Evolutionary conservation across 2,888 invertebrate genomes (phyloP), one percentile per base, ranked within the genome.

Genomic region (Cataglyphis livida): DNA sequence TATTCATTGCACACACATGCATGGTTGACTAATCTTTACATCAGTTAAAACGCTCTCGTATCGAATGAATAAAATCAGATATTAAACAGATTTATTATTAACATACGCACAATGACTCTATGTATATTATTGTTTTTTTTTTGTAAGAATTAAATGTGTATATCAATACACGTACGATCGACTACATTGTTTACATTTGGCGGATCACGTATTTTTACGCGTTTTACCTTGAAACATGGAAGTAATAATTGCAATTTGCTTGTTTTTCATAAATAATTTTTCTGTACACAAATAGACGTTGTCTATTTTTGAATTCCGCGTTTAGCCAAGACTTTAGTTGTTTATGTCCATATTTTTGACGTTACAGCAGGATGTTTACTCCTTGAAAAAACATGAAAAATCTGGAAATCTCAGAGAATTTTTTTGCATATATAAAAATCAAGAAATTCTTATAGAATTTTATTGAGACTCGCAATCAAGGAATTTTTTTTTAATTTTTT

Each of bases 81-180:
- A 18, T 48, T 48, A 18, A 48, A 44, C 0, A 4, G 6, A 59
- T 25, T 25, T 6, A 59, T 25, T 6, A 59, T 41, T 12, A 18
- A 28, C 18, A 38, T 18, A 12, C 51, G 32, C 7, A 10, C 15
- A 32, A 12, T 15, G 41, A 21, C 38, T 25, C 3, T 18, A 9
- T 28, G 28, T 28, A 28, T 9, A 15, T 61, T 61, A 44, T 61
- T 61, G n/a, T 3, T 73, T 51, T 3, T 73, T 51, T 57, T 73
- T 7, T 51, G 18, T 18, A n/a, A 38, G 3, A 35, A 18, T 9
- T 12, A 61, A 41, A 28, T 41, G 12, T 44, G 21, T 21, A 10
- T 9, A 21, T 25, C 28, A 51, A 71, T 21, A 35, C 54, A 70
- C 54, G 15, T 54, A 21, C 12, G 4, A 18, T 51, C 51, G 35